phyloP scores from a whole-genome alignment of 2,888 invertebrate species.

The Oxytorus armatus region DNA sequence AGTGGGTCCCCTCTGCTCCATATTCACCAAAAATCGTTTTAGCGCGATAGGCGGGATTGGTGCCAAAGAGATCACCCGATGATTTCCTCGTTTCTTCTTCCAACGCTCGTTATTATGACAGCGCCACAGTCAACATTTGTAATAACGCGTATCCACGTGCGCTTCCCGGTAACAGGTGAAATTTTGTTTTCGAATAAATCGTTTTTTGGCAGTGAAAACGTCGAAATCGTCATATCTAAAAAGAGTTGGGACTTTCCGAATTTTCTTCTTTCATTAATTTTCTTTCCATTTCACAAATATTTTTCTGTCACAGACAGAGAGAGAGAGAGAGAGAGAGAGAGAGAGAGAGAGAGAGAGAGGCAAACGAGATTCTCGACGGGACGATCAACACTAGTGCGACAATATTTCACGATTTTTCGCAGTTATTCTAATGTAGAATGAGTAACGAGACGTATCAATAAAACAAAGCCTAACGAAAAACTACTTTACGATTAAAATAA shows the following conservation, averaged over 20 bases:
- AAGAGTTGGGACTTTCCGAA: conserved; percentile 5
- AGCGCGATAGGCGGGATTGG: too few species aligned
- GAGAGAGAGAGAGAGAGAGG: too few species aligned
- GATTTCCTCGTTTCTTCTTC: conserved; percentile 14
- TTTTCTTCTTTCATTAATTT: conserved; percentile 28
- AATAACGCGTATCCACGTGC: conserved; percentile 5
- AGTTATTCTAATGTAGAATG: too few species aligned
- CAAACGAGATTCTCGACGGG: conserved; percentile 42
- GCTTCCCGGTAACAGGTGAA: conserved; percentile 56
- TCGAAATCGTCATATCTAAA: conserved; percentile 19
- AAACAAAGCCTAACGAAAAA: too few species aligned
- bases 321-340: too few species aligned
- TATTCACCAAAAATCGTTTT: too few species aligned
- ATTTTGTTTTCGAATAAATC: conserved; percentile 48
- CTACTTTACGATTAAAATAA: too few species aligned
- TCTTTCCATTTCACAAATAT: neutral
- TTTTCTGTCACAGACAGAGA: conserved; percentile 5
- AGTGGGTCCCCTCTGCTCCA: too few species aligned
- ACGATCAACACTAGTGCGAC: conserved; percentile 20
- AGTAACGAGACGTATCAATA: too few species aligned
- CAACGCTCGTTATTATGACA: neutral
- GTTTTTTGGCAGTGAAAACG: conserved; percentile 56
- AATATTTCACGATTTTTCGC: too few species aligned
- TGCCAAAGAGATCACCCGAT: too few species aligned
- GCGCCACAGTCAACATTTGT: conserved; percentile 8